Evolutionary conservation across 2,113 vertebrate species (phyloP).

Genomic region (Heterochromis multidens): DNA sequence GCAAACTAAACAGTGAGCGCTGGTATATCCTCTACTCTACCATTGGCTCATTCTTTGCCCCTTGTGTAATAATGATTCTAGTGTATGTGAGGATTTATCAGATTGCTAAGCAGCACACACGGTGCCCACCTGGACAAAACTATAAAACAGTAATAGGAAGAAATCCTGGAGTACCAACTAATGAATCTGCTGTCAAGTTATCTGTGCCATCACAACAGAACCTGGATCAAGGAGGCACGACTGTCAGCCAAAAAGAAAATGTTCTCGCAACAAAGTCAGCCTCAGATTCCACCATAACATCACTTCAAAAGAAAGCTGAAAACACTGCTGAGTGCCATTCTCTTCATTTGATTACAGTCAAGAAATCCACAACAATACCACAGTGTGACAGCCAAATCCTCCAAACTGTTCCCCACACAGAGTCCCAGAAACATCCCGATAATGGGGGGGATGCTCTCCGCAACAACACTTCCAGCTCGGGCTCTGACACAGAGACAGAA

Average conservation of each 20-base stretch:
- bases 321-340: neutral
- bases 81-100: constrained; percentile 89
- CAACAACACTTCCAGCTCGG: constrained; percentile 45
- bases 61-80: constrained; percentile 90
- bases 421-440: neutral
- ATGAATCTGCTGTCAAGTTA: neutral
- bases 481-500: constrained; percentile 50
- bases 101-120: constrained; percentile 81
- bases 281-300: neutral
- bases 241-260: neutral
- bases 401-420: neutral
- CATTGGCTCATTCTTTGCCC: constrained; percentile 87
- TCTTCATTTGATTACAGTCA: neutral
- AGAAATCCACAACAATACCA: neutral
- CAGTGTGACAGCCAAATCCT: neutral
- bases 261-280: neutral
- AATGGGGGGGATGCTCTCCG: neutral
- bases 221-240: neutral
- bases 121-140: constrained; percentile 50
- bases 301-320: neutral
- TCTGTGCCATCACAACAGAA: neutral
- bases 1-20: constrained; percentile 82
- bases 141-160: neutral
- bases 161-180: neutral
- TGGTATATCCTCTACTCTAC: constrained; percentile 93